Evolutionary conservation across 2,797 vertebrate genomes (phyloP).

Genomic region (Amazona ochrocephala): DNA sequence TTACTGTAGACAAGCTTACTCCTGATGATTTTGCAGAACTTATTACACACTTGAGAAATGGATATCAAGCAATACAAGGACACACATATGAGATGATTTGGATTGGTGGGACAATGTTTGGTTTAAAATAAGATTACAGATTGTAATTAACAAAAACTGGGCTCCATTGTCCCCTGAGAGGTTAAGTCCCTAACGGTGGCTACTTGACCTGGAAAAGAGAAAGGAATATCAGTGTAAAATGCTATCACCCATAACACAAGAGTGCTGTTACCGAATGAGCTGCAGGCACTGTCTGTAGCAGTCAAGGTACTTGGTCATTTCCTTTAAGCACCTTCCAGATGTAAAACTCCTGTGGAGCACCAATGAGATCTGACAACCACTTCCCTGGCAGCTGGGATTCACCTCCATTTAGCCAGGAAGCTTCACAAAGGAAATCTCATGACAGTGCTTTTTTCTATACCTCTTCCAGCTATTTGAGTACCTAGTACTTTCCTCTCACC

Average conservation of each 20-base stretch:
- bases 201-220: background rate
- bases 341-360: background rate
- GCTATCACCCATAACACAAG: background rate
- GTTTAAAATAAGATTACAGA: background rate
- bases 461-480: background rate
- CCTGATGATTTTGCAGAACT: conserved; percentile 63
- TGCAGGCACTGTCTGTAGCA: background rate
- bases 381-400: background rate
- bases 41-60: conserved; percentile 44
- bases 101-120: background rate
- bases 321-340: background rate
- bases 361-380: background rate
- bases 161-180: background rate
- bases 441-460: background rate
- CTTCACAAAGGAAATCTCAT: background rate
- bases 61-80: conserved; percentile 27
- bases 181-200: background rate
- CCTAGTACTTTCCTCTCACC: background rate
- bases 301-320: background rate
- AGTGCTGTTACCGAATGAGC: background rate
- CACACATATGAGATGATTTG: conserved; percentile 13
- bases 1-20: conserved; percentile 34
- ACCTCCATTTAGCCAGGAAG: background rate
- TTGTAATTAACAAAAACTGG: background rate
- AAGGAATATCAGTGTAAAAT: background rate